phyloP scores from a whole-genome alignment of 2,888 invertebrate species.

The Drosophila bunnanda region DNA sequence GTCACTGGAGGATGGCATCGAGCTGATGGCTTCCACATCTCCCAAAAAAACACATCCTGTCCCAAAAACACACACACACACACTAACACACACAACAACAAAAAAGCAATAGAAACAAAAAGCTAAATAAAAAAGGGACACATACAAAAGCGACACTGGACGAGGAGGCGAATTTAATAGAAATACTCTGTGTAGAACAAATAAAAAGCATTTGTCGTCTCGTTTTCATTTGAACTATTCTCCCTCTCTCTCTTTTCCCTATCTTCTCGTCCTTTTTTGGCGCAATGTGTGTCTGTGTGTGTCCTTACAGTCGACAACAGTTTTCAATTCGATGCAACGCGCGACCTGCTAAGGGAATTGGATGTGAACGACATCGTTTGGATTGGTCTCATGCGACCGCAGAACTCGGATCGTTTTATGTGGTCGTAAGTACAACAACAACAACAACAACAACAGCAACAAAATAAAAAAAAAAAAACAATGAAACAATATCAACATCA shows the following conservation, averaged over 20 bases:
- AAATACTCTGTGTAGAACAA: constrained; percentile 70
- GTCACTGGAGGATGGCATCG: constrained; percentile 34
- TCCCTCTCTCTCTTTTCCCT: constrained; percentile 11
- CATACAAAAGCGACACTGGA: constrained; percentile 55
- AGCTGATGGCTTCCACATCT: constrained; percentile 6
- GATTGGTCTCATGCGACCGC: constrained; percentile 91
- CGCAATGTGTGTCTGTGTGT: constrained; percentile 6
- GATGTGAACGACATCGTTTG: constrained; percentile 91
- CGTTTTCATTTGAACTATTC: constrained; percentile 49
- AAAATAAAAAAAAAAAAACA: neutral
- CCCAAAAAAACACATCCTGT: constrained; percentile 1
- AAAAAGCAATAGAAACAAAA: constrained; percentile 5
- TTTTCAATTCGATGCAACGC: constrained; percentile 91
- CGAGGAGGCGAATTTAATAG: constrained; percentile 70
- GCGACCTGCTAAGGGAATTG: constrained; percentile 91
- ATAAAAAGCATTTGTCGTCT: constrained; percentile 73
- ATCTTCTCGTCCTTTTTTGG: constrained; percentile 13
- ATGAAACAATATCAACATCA: constrained; percentile 27
- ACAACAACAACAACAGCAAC: constrained; percentile 17
- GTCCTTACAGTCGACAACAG: constrained; percentile 88
- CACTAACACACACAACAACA: no score
- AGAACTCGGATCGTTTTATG: constrained; percentile 89
- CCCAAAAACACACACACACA: constrained; percentile 13
- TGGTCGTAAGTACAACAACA: constrained; percentile 89
- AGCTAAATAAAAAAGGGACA: constrained; percentile 27